A percentile compares a stretch with the other conserved stretches of the same genome.
These are phyloP conservation scores for Bombus balteatus DNA, from an alignment of 1,140 invertebrate genomes.

Conservation along the genomic window DNA sequence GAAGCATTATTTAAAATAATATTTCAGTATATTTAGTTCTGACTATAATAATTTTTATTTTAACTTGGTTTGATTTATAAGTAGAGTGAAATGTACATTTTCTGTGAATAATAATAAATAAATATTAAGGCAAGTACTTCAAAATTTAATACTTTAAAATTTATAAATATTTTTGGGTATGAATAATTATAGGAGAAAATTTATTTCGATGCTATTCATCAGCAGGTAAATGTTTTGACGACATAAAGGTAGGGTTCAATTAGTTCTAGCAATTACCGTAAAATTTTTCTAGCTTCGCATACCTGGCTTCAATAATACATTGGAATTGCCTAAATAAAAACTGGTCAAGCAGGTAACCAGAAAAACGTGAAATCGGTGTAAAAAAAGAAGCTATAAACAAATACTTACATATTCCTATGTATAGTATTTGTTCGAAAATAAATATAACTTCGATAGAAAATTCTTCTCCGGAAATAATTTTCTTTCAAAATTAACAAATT, in stretches of 20 bases:
- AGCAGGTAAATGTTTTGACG: not conserved
- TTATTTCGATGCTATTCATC: not conserved
- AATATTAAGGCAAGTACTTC: not conserved
- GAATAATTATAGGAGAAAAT: not conserved
- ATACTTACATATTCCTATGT: conserved; percentile 7
- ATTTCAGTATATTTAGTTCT: no score
- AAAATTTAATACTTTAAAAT: not conserved
- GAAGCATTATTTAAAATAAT: no score
- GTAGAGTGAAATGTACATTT: no score
- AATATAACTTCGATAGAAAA: not conserved
- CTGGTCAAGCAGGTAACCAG: conserved; percentile 3
- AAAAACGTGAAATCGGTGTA: not conserved
- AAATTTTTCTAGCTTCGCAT: conserved; percentile 31
- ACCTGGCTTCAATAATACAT: conserved; percentile 21
- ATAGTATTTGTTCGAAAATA: not conserved
- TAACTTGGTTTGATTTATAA: no score
- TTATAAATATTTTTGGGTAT: not conserved
- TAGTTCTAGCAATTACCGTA: conserved; percentile 25
- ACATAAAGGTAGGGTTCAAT: conserved; percentile 24
- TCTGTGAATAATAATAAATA: no score
- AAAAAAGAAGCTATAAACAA: conserved; percentile 7
- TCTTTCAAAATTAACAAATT: not conserved
- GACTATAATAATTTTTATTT: no score
- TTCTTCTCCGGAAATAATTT: not conserved
- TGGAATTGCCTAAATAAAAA: conserved; percentile 36